These are phyloP conservation scores for Leucophenga montana DNA, from an alignment of 2,888 invertebrate genomes.

Conservation along the genomic window DNA sequence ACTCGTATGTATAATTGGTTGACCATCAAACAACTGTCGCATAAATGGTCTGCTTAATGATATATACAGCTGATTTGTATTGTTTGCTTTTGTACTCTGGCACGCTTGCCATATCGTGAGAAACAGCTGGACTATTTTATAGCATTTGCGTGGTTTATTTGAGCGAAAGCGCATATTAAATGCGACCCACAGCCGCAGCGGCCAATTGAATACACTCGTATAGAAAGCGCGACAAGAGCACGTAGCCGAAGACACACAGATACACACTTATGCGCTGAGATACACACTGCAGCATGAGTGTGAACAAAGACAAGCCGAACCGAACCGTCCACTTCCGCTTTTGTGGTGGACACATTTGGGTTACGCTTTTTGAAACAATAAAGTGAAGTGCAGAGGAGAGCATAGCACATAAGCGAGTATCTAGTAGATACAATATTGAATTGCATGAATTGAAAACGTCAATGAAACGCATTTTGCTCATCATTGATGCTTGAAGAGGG, in stretches of 20 bases:
- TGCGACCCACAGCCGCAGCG: constrained; percentile 55
- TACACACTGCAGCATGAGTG: constrained; percentile 18
- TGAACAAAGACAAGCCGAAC: constrained; percentile 1
- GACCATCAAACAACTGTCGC: background rate
- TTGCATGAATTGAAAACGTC: too few species aligned
- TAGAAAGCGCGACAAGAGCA: background rate
- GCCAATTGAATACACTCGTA: too few species aligned
- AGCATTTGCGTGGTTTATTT: constrained; percentile 56
- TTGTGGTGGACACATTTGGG: constrained; percentile 44
- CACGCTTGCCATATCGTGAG: background rate
- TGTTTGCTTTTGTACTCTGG: constrained; percentile 19
- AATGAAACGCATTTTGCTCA: too few species aligned
- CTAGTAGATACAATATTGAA: background rate
- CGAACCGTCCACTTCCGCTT: constrained; percentile 55
- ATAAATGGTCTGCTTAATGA: background rate
- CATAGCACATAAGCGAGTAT: background rate
- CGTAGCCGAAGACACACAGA: background rate
- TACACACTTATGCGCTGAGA: constrained; percentile 25
- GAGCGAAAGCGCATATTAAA: constrained; percentile 63
- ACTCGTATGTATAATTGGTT: background rate
- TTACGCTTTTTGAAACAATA: background rate
- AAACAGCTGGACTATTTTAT: too few species aligned
- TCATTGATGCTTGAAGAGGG: too few species aligned
- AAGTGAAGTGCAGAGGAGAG: background rate
- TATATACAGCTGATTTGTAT: constrained; percentile 55